A percentile compares a stretch with the other conserved stretches of the same genome.
phyloP scores from a whole-genome alignment of 2,113 vertebrate species.

The Chunga burmeisteri region DNA sequence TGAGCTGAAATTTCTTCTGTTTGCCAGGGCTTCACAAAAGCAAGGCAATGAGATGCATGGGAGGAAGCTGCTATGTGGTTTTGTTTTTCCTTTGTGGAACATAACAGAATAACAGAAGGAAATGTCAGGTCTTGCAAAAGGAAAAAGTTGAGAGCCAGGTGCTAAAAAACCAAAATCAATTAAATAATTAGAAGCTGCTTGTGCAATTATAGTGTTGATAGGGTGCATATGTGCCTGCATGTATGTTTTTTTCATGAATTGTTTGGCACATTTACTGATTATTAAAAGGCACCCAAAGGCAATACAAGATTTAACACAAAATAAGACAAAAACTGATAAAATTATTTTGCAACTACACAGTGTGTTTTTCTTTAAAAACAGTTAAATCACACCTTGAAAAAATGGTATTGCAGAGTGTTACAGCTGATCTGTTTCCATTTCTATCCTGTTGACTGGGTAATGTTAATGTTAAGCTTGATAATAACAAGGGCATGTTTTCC shows the following conservation, averaged over 20 bases:
- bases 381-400: not conserved
- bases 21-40: not conserved
- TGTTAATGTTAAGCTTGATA: not conserved
- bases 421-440: not conserved
- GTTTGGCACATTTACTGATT: not conserved
- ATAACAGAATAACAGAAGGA: constrained; percentile 5
- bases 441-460: not conserved
- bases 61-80: not conserved
- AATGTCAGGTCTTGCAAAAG: not conserved
- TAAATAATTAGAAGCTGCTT: not conserved
- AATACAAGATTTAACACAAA: not conserved
- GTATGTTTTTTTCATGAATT: not conserved
- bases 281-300: not conserved
- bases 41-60: not conserved
- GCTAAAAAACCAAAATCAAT: not conserved
- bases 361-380: not conserved
- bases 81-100: not conserved
- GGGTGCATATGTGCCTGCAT: accelerated
- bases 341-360: not conserved
- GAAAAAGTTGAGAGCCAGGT: not conserved
- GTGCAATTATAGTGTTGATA: not conserved
- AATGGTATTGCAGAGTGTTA: not conserved
- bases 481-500: not conserved
- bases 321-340: not conserved
- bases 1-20: not conserved